A percentile compares a stretch with the other conserved stretches of the same genome.
These are phyloP conservation scores for Thalassaphorura encarpata DNA, from an alignment of 1,140 invertebrate species.

Conservation along the genomic window DNA sequence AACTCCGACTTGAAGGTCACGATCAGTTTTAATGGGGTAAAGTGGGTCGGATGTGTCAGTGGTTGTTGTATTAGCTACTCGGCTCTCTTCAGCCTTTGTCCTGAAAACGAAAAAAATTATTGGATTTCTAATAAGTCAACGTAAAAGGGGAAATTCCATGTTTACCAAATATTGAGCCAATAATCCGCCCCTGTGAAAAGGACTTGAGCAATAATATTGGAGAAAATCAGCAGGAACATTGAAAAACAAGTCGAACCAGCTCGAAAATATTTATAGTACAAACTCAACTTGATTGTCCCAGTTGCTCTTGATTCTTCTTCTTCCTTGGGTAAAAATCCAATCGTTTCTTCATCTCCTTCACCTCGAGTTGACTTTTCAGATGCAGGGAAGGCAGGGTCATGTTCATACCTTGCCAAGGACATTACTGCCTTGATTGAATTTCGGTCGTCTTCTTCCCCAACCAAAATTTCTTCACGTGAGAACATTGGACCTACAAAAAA, in stretches of 20 bases:
- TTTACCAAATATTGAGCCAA: slow-evolving; percentile 29
- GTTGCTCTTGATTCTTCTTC: slow-evolving; percentile 15
- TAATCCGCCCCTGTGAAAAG: slow-evolving; percentile 30
- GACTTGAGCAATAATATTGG: slow-evolving; percentile 15
- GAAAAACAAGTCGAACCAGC: slow-evolving; percentile 1
- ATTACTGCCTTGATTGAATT: neutral
- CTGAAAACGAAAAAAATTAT: neutral
- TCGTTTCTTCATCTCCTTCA: neutral
- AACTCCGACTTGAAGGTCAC: slow-evolving; percentile 42
- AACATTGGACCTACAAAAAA: slow-evolving; percentile 5
- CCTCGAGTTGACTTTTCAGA: neutral
- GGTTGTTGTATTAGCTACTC: neutral
- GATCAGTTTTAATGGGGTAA: slow-evolving; percentile 13
- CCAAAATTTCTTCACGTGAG: neutral
- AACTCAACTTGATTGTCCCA: slow-evolving; percentile 11
- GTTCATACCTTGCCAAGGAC: neutral
- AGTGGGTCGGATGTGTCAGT: neutral
- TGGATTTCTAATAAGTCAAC: neutral
- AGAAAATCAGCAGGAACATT: neutral
- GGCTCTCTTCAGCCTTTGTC: slow-evolving; percentile 20
- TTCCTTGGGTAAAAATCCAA: slow-evolving; percentile 11
- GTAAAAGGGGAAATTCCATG: neutral
- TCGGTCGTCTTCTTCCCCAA: neutral
- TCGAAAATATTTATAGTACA: slow-evolving; percentile 26
- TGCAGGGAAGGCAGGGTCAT: neutral